Conservation (phyloP, 2,113 vertebrate species). For the Lontra canadensis region DNA sequence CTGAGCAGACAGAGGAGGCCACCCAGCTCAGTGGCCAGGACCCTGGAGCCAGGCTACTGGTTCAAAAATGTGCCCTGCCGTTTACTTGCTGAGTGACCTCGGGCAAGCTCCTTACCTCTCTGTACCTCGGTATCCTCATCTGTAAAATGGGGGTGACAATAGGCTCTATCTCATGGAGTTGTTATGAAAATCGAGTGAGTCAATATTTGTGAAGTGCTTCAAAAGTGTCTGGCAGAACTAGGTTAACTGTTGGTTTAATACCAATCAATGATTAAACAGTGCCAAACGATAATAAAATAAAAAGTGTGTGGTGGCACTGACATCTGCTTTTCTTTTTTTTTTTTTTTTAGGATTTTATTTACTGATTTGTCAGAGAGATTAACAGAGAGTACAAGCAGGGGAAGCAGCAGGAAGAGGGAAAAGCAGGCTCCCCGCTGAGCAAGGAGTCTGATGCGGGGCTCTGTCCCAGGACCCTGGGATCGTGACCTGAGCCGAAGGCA, state of each 20-base stretch:
- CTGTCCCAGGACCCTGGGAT: neutral
- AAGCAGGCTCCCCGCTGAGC: too few species aligned
- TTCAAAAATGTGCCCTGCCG: neutral
- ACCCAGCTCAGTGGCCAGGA: accelerated
- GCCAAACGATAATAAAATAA: neutral
- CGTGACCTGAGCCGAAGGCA: too few species aligned
- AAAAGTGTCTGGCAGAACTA: slow-evolving; percentile 79
- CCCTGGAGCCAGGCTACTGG: neutral
- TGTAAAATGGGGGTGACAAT: neutral
- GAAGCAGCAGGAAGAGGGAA: too few species aligned
- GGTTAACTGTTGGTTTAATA: neutral
- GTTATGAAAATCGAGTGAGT: neutral
- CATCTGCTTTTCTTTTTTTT: too few species aligned
- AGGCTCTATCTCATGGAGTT: neutral
- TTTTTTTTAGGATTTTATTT: too few species aligned
- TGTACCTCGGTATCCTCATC: neutral
- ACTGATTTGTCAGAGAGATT: too few species aligned
- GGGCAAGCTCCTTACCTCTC: neutral
- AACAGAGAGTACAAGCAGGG: too few species aligned
- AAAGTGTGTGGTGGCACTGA: slow-evolving; percentile 82
- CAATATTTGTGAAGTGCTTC: slow-evolving; percentile 75
- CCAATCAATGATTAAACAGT: neutral
- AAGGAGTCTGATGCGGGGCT: too few species aligned
- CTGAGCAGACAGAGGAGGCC: neutral
- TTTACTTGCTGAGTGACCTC: neutral